Evolutionary conservation across 2,888 invertebrate genomes (phyloP).

Genomic region (Ommatoiulus sabulosus): DNA sequence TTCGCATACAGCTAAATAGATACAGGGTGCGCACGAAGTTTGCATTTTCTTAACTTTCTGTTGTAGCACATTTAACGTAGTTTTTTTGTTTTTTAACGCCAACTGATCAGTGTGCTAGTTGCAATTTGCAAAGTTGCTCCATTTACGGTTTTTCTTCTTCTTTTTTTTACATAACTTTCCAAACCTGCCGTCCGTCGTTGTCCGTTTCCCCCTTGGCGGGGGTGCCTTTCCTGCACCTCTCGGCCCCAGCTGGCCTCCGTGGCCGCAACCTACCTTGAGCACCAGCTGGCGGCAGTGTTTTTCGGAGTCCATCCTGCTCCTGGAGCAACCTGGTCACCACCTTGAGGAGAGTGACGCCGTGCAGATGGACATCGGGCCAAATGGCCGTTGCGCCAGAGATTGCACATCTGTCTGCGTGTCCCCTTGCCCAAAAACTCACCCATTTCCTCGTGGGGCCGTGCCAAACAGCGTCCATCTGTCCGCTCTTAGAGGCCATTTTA

Average conservation of each 20-base stretch:
- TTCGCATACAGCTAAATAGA: too few species aligned
- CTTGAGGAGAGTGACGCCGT: background rate
- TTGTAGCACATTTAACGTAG: too few species aligned
- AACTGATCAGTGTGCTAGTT: too few species aligned
- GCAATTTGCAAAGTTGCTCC: too few species aligned
- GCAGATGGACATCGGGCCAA: conserved; percentile 1
- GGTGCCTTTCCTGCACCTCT: background rate
- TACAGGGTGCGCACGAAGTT: too few species aligned
- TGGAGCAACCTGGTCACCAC: background rate
- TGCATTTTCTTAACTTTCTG: too few species aligned
- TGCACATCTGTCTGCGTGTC: background rate
- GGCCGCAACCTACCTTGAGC: background rate
- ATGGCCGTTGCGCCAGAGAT: background rate
- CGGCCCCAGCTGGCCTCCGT: conserved; percentile 1
- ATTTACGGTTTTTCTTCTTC: too few species aligned
- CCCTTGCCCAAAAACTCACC: background rate
- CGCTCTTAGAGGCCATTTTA: background rate
- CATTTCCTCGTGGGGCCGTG: background rate
- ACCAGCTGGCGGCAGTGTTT: background rate
- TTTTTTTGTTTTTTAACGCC: too few species aligned
- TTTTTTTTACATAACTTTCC: background rate
- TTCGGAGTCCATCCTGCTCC: background rate
- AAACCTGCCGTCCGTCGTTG: background rate
- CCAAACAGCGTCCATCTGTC: background rate
- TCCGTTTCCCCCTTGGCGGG: background rate